A percentile compares a stretch with the other conserved stretches of the same genome.
These are phyloP conservation scores for Belgica antarctica DNA, from an alignment of 2,888 invertebrate species.

Conservation along the genomic window DNA sequence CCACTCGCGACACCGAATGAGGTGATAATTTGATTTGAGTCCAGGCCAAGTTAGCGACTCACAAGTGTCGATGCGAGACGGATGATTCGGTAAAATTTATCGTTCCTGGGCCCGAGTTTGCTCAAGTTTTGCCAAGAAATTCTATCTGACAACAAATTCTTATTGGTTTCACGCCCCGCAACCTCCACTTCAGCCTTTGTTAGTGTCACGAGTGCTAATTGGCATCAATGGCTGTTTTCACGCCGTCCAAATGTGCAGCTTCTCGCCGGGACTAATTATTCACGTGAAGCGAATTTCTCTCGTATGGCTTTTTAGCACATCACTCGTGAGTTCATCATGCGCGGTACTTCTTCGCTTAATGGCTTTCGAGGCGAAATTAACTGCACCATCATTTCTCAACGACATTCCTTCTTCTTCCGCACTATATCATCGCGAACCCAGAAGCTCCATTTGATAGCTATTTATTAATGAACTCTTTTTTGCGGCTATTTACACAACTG, in stretches of 20 bases:
- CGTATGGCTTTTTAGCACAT: neutral
- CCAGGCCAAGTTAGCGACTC: constrained; percentile 5
- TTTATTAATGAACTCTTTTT: constrained; percentile 28
- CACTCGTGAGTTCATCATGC: neutral
- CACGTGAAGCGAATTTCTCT: neutral
- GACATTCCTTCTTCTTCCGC: neutral
- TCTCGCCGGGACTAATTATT: neutral
- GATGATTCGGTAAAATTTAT: neutral
- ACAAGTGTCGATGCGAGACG: neutral
- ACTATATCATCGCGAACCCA: neutral
- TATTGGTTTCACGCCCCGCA: too few species aligned
- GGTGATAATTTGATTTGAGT: constrained; percentile 28
- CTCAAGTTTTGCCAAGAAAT: too few species aligned
- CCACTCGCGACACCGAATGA: neutral
- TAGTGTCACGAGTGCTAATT: constrained; percentile 16
- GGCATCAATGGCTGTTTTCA: neutral
- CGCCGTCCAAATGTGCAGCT: neutral
- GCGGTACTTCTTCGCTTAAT: neutral
- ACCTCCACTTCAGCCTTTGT: too few species aligned
- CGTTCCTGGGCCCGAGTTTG: too few species aligned
- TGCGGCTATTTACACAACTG: constrained; percentile 36
- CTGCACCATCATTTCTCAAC: constrained; percentile 20
- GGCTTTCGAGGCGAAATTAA: neutral
- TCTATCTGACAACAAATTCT: too few species aligned
- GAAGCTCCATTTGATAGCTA: neutral